Evolutionary conservation across 35 echinoderm and acorn worm species (phyloP).

Genomic region (Lytechinus variegatus): DNA sequence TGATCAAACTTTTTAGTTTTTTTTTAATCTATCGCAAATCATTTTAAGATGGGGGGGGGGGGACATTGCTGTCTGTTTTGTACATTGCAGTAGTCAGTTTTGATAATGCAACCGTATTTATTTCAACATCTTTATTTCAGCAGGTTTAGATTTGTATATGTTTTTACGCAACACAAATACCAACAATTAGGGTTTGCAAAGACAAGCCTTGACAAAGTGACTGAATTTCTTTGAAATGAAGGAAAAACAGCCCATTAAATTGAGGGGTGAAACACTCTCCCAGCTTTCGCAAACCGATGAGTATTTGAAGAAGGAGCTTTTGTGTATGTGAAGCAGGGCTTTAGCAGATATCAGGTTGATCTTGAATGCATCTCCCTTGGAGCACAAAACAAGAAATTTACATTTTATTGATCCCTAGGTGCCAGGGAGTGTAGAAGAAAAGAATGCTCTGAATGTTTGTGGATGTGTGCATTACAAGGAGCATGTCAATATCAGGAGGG

Average conservation of each 20-base stretch:
- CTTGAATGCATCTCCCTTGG: background rate
- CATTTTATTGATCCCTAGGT: conserved; percentile 1
- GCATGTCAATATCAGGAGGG: background rate
- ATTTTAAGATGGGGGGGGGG: too few species aligned
- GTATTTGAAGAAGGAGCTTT: background rate
- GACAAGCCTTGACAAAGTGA: too few species aligned
- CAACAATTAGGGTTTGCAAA: too few species aligned
- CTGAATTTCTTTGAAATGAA: background rate
- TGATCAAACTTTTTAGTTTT: too few species aligned
- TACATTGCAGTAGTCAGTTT: too few species aligned
- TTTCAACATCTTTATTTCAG: too few species aligned
- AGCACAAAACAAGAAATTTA: conserved; percentile 11
- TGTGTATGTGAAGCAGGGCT: background rate
- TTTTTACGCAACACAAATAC: too few species aligned
- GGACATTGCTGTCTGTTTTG: too few species aligned
- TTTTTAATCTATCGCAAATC: too few species aligned
- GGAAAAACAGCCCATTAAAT: background rate
- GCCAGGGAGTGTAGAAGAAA: background rate
- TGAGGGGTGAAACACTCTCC: background rate
- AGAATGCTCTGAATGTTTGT: background rate
- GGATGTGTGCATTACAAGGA: conserved; percentile 1
- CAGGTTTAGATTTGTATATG: too few species aligned
- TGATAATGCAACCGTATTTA: too few species aligned
- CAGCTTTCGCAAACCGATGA: background rate
- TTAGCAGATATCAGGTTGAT: background rate